phyloP scores from a whole-genome alignment of 2,888 invertebrate species.

The Volucella inanis region DNA sequence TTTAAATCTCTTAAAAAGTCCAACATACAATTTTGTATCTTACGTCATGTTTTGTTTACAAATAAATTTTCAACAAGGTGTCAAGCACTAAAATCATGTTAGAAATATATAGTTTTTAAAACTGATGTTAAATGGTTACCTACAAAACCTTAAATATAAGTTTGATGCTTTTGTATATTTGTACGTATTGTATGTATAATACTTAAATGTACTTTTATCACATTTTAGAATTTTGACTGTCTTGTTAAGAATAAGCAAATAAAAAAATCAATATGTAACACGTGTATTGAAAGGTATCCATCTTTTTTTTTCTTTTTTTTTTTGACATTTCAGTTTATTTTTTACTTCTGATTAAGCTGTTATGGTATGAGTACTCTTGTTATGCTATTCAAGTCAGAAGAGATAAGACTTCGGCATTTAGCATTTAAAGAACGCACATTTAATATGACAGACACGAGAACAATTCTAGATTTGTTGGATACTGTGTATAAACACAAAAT shows the following conservation, averaged over 20 bases:
- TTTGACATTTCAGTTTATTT: neutral
- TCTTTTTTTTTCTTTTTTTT: too few species aligned
- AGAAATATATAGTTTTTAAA: neutral
- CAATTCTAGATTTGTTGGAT: too few species aligned
- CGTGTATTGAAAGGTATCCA: neutral
- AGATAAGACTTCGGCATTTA: too few species aligned
- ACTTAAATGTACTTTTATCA: neutral
- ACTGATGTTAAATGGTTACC: neutral
- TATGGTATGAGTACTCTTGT: too few species aligned
- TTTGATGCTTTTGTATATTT: neutral
- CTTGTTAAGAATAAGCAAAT: neutral
- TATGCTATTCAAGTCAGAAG: too few species aligned
- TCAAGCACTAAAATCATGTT: neutral
- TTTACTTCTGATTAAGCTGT: too few species aligned
- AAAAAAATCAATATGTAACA: neutral
- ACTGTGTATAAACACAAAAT: too few species aligned
- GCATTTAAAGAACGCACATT: too few species aligned
- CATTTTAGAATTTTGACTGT: neutral
- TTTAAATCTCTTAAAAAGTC: too few species aligned
- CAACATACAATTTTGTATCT: neutral
- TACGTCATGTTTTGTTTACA: slow-evolving; percentile 5
- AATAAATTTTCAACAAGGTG: slow-evolving; percentile 24
- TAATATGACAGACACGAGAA: too few species aligned
- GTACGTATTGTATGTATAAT: neutral
- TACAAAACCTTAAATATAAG: neutral